A percentile compares a stretch with the other conserved stretches of the same genome.
phyloP scores from a whole-genome alignment of 1,140 invertebrate genomes.

The Leptinotarsa texana region DNA sequence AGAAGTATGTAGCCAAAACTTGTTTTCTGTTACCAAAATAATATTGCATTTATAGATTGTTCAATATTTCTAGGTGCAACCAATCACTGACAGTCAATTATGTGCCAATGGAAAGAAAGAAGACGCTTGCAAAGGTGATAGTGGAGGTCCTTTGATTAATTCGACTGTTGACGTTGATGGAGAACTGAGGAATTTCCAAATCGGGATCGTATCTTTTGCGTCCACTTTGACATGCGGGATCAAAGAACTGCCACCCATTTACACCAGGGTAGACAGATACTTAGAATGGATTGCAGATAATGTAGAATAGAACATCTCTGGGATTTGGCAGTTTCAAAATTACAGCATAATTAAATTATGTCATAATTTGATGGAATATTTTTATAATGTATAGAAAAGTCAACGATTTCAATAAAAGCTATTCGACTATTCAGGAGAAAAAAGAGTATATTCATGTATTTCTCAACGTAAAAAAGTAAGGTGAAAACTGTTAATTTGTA shows the following conservation, averaged over 20 bases:
- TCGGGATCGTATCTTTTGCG: conserved; percentile 58
- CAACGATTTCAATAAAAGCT: too few relatives aligned
- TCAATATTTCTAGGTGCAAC: conserved; percentile 15
- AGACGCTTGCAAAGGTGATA: conserved; percentile 55
- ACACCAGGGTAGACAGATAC: conserved; percentile 63
- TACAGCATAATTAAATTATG: too few relatives aligned
- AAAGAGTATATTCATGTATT: too few relatives aligned
- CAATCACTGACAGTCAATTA: conserved; percentile 30
- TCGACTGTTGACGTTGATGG: conserved; percentile 48
- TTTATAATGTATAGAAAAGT: too few relatives aligned
- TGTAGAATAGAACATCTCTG: conserved; percentile 5
- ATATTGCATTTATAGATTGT: neutral
- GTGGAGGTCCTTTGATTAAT: conserved; percentile 55
- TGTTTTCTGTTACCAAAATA: neutral
- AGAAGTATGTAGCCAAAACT: too few relatives aligned
- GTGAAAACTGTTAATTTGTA: too few relatives aligned
- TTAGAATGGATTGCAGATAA: conserved; percentile 60
- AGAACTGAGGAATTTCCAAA: conserved; percentile 43
- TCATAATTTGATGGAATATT: too few relatives aligned
- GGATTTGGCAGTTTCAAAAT: neutral
- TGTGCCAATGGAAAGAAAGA: conserved; percentile 51
- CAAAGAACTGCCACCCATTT: conserved; percentile 64
- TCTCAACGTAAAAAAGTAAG: too few relatives aligned
- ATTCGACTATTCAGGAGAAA: too few relatives aligned
- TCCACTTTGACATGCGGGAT: conserved; percentile 57